Conservation (phyloP, 1,140 invertebrate species). For the Contarinia nasturtii region DNA sequence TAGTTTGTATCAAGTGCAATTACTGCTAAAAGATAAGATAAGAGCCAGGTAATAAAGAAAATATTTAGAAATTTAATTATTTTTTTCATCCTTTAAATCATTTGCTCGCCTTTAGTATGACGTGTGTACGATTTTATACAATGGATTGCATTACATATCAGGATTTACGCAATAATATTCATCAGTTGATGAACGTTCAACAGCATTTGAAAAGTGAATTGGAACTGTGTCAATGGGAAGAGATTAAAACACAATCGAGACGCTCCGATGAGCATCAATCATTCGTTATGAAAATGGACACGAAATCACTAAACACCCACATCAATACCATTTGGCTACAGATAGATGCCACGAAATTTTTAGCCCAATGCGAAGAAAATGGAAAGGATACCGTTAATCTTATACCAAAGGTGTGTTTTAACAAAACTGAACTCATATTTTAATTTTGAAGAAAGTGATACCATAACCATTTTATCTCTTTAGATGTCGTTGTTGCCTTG, state of each 20-base stretch:
- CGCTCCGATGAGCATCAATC: constrained; percentile 25
- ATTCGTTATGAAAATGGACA: constrained; percentile 43
- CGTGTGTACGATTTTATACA: constrained; percentile 48
- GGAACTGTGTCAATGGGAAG: constrained; percentile 19
- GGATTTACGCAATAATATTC: constrained; percentile 29
- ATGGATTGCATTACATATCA: constrained; percentile 30
- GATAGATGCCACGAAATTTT: constrained; percentile 44
- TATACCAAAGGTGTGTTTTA: constrained; percentile 19
- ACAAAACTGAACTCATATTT: constrained; percentile 11
- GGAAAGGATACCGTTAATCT: constrained; percentile 22
- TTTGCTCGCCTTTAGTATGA: too few species aligned
- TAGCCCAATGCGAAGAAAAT: constrained; percentile 35
- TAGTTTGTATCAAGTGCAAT: constrained; percentile 46
- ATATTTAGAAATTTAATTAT: too few species aligned
- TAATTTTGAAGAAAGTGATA: too few species aligned
- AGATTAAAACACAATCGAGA: constrained; percentile 16
- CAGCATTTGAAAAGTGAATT: constrained; percentile 33
- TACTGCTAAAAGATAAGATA: constrained; percentile 43
- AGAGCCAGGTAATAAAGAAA: too few species aligned
- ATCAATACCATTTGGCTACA: constrained; percentile 49
- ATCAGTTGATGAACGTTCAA: constrained; percentile 37
- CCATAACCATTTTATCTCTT: not conserved
- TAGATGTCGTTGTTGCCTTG: not conserved
- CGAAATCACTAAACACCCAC: constrained; percentile 41
- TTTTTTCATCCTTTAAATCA: too few species aligned